phyloP scores from a whole-genome alignment of 2,888 invertebrate species.

The Glaucopsyche alexis region DNA sequence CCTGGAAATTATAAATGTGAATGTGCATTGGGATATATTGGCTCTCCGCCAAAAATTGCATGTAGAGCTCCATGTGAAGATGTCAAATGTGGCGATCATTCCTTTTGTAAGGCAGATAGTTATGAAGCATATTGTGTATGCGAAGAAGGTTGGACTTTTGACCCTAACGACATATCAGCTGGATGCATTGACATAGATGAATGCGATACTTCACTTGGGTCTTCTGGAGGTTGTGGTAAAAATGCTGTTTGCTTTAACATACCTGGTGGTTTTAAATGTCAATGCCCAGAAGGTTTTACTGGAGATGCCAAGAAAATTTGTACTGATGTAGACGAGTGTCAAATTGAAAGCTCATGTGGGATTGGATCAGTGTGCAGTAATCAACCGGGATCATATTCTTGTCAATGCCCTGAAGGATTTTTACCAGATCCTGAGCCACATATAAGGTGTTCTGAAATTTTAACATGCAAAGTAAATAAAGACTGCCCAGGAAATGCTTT shows the following conservation, averaged over 20 bases:
- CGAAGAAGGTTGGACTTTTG: slow-evolving; percentile 95
- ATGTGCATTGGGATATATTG: slow-evolving; percentile 90
- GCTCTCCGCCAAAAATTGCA: slow-evolving; percentile 87
- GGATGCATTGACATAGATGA: slow-evolving; percentile 96
- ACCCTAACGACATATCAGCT: slow-evolving; percentile 92
- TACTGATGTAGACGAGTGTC: slow-evolving; percentile 91
- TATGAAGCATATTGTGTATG: slow-evolving; percentile 95
- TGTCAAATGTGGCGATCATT: slow-evolving; percentile 92
- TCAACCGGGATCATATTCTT: slow-evolving; percentile 86
- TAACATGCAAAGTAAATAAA: slow-evolving; percentile 85
- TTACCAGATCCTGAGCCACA: slow-evolving; percentile 91
- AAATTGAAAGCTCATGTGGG: slow-evolving; percentile 86
- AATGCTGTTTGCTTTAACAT: slow-evolving; percentile 90
- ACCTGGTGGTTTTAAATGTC: slow-evolving; percentile 89
- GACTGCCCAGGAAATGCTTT: slow-evolving; percentile 95
- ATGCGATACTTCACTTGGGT: slow-evolving; percentile 88
- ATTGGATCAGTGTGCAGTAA: slow-evolving; percentile 90
- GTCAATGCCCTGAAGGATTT: slow-evolving; percentile 90
- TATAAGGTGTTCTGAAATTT: slow-evolving; percentile 89
- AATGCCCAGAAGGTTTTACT: slow-evolving; percentile 90
- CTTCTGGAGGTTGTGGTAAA: slow-evolving; percentile 90
- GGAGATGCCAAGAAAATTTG: slow-evolving; percentile 92
- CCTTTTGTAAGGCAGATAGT: slow-evolving; percentile 93
- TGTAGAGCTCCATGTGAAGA: slow-evolving; percentile 96
- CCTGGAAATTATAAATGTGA: slow-evolving; percentile 90